Evolutionary conservation across 2,797 vertebrate species (phyloP), one percentile per base, ranked within the genome.

Genomic region (Nasua narica): DNA sequence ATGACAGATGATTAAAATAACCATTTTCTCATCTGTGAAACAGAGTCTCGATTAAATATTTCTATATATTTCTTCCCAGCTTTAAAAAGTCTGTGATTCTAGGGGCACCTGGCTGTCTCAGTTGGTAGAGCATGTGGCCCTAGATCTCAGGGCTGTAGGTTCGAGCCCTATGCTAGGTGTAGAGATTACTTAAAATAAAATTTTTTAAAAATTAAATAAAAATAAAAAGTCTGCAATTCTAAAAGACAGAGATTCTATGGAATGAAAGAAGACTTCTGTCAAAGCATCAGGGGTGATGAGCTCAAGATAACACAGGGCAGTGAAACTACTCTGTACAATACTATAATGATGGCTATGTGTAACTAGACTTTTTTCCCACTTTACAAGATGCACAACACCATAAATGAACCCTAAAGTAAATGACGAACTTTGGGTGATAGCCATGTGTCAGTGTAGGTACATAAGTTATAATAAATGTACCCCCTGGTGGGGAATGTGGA

Each of bases 371-470:
- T 58, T 13, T 10, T 58, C 62, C 50, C 43, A 54, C 43, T n/a
- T 5, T 58, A 35, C 2, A 46, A 58, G 43, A 35, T 15, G 23
- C 29, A 46, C 21, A 35, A 18, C 65, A 82, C 40, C 40, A 29
- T 32, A 52, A 48, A 32, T 12, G 60, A 77, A 35, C 14, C 50
- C 74, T 10, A 18, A 46, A 2, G 62, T 21, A 35, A 21, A 25
- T 46, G 4, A 1, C 0, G 2, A 40, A 27, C 72, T 86, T 19
- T 23, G 72, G 40, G 18, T 46, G 23, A 37, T 6, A 23, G 16
- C 56, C 32, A 35, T 0, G 0, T 37, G 25, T 77, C 56, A 4
- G 0, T 4, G 46, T 1, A 12, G 18, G 8, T 18, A 46, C 60
- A 32, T 15, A 16, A 16, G 3, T 54, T 18, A 9, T 21, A 25